phyloP scores from a whole-genome alignment of 23 tunicate species.

The Styela plicata region DNA sequence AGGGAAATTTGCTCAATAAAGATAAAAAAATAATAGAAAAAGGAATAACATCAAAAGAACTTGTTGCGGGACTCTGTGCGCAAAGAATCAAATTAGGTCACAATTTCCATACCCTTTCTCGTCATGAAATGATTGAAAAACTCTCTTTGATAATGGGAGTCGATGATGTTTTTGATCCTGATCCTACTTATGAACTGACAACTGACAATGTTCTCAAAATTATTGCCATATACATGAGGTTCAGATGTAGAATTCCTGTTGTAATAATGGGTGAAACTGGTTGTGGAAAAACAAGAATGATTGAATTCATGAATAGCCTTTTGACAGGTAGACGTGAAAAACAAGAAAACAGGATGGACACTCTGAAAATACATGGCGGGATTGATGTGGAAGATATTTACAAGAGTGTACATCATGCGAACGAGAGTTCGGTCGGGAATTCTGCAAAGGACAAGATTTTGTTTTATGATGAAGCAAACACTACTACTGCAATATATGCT shows the following conservation, averaged over 20 bases:
- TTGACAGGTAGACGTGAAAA: slow-evolving; percentile 32
- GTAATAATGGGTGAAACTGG: slow-evolving; percentile 84
- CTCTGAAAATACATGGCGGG: slow-evolving; percentile 81
- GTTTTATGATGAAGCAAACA: slow-evolving; percentile 65
- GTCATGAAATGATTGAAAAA: slow-evolving; percentile 34
- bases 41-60: slow-evolving; percentile 6
- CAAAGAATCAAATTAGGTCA: slow-evolving; percentile 18
- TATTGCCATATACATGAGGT: slow-evolving; percentile 69
- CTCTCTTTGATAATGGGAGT: slow-evolving; percentile 50
- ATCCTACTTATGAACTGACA: slow-evolving; percentile 63
- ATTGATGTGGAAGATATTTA: slow-evolving; percentile 36
- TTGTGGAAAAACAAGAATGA: slow-evolving; percentile 77
- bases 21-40: slow-evolving; percentile 4
- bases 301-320: slow-evolving; percentile 72
- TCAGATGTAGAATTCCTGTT: slow-evolving; percentile 67
- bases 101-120: slow-evolving; percentile 42
- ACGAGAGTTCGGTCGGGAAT: neutral
- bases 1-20: slow-evolving; percentile 38
- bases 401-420: neutral
- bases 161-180: slow-evolving; percentile 36
- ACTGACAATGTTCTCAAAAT: slow-evolving; percentile 76
- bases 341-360: slow-evolving; percentile 26
- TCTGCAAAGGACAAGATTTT: neutral
- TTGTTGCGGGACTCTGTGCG: slow-evolving; percentile 13
- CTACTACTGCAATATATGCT: slow-evolving; percentile 62